Percentiles rank a stretch among this genome's conserved stretches.
Conservation (phyloP, 2,113 vertebrate genomes). For the Chauna torquata region DNA sequence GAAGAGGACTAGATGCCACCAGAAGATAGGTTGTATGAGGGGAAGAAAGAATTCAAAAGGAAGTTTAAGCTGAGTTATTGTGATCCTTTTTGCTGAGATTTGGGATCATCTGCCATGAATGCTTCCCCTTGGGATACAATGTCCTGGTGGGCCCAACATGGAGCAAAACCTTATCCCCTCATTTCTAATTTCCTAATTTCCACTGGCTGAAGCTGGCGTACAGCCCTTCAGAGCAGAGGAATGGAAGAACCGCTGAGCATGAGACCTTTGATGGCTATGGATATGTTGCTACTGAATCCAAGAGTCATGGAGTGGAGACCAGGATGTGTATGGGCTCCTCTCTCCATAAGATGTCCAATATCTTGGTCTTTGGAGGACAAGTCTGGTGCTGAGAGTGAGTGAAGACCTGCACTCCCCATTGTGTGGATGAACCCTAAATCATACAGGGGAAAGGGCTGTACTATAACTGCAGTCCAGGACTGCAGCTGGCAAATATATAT, state of each 20-base stretch:
- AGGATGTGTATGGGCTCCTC: not conserved
- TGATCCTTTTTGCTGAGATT: not conserved
- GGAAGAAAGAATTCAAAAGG: not conserved
- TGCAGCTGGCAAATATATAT: not conserved
- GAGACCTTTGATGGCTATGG: not conserved
- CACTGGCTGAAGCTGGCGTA: not conserved
- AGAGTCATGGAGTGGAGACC: not conserved
- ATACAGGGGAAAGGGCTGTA: not conserved
- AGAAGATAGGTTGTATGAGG: not conserved
- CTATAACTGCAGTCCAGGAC: not conserved
- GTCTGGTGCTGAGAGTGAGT: not conserved
- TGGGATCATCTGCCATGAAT: not conserved
- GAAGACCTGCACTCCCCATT: not conserved
- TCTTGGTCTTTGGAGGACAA: not conserved
- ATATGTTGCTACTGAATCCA: not conserved
- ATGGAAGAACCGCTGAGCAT: not conserved
- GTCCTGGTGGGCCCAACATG: not conserved
- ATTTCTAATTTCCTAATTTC: not conserved
- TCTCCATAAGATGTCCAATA: not conserved
- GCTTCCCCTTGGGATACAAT: not conserved
- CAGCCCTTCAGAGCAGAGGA: not conserved
- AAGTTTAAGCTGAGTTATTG: not conserved
- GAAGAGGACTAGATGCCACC: not conserved
- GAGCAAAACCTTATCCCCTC: rapidly evolving
- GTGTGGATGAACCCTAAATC: not conserved